phyloP scores from a whole-genome alignment of 2,797 vertebrate genomes.

The Podarcis siculus region DNA sequence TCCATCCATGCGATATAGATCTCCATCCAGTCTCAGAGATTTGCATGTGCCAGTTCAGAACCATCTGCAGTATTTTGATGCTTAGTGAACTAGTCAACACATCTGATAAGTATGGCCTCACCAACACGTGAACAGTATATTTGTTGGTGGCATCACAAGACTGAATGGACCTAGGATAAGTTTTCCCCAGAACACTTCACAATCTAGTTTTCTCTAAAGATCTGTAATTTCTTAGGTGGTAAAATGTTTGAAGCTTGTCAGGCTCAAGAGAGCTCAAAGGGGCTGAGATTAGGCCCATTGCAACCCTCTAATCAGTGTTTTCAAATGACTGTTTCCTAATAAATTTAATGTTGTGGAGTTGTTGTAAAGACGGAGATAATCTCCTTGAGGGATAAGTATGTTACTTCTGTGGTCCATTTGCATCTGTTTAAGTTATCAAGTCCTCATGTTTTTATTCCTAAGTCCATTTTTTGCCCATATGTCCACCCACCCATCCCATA shows the following conservation, averaged over 20 bases:
- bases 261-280: background rate
- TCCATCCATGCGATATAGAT: background rate
- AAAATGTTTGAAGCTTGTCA: background rate
- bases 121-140: background rate
- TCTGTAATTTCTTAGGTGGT: background rate
- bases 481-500: background rate
- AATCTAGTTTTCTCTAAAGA: background rate
- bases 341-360: background rate
- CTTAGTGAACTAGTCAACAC: background rate
- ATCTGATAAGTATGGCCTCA: background rate
- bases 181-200: background rate
- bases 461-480: background rate
- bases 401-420: background rate
- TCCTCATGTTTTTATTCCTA: background rate
- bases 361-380: background rate
- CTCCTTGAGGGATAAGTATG: background rate
- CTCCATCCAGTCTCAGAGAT: background rate
- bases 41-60: background rate
- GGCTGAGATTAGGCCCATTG: background rate
- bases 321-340: background rate
- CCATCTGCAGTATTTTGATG: background rate
- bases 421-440: constrained; percentile 13
- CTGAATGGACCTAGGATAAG: background rate
- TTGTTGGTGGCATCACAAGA: background rate
- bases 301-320: background rate